Evolutionary conservation across 2,797 vertebrate species (phyloP).

Genomic region (Trichosurus vulpecula): DNA sequence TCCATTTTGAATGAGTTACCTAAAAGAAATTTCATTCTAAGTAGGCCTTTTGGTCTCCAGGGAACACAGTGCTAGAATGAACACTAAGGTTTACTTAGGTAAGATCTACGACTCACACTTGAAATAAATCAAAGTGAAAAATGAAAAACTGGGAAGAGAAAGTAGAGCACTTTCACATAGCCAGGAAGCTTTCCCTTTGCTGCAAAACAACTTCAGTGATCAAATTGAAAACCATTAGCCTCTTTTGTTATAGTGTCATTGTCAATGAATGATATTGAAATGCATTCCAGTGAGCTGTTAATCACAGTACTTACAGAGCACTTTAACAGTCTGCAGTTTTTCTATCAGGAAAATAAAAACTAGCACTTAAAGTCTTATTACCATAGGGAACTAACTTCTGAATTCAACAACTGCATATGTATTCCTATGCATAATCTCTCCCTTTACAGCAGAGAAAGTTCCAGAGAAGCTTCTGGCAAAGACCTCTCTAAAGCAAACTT

Average conservation of each 20-base stretch:
- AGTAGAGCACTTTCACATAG: background rate
- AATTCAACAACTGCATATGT: background rate
- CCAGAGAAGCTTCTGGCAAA: background rate
- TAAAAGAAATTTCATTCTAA: background rate
- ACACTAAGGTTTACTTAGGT: background rate
- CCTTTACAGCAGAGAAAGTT: background rate
- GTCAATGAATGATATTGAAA: slow-evolving; percentile 53
- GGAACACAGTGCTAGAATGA: rapidly evolving
- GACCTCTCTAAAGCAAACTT: background rate
- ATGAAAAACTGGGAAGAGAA: slow-evolving; percentile 41
- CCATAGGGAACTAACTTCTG: background rate
- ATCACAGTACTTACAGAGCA: background rate
- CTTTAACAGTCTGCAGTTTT: slow-evolving; percentile 23
- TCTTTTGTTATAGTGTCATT: background rate
- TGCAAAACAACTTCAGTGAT: slow-evolving; percentile 17
- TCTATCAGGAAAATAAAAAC: background rate
- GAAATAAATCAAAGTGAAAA: slow-evolving; percentile 29
- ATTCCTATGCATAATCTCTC: background rate
- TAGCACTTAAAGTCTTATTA: background rate
- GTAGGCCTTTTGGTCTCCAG: background rate
- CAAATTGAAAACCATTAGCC: slow-evolving; percentile 33
- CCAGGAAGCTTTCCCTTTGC: slow-evolving; percentile 25
- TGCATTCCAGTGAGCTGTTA: slow-evolving; percentile 24
- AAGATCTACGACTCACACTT: slow-evolving; percentile 46
- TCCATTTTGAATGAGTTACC: background rate